Percentiles rank a stretch among this genome's conserved stretches.
These are phyloP conservation scores for Nephila pilipes DNA, from an alignment of 1,140 invertebrate genomes.

Conservation along the genomic window DNA sequence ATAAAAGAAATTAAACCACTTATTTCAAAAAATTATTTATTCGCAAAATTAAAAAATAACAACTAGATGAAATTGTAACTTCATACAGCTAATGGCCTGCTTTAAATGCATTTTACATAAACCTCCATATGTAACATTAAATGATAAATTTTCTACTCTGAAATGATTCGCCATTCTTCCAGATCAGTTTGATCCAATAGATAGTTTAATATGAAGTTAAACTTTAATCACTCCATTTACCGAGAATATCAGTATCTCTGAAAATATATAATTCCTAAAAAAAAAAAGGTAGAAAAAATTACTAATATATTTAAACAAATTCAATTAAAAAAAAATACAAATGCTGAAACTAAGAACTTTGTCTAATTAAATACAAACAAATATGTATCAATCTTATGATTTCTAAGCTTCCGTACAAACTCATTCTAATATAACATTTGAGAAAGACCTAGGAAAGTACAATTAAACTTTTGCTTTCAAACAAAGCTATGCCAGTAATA, in stretches of 20 bases:
- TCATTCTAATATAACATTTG: too few relatives aligned
- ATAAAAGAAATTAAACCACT: too few relatives aligned
- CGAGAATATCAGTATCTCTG: conserved; percentile 97
- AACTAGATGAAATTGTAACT: conserved; percentile 47
- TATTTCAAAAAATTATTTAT: conserved; percentile 1
- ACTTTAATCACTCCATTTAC: conserved; percentile 86
- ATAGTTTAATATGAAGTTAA: background rate
- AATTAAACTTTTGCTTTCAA: too few relatives aligned
- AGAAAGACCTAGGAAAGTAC: too few relatives aligned
- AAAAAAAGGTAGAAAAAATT: conserved; percentile 48
- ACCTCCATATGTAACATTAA: conserved; percentile 34
- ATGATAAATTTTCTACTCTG: background rate
- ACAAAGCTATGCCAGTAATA: too few relatives aligned
- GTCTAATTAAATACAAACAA: too few relatives aligned
- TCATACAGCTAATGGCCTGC: conserved; percentile 32
- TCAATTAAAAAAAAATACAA: too few relatives aligned
- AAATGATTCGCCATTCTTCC: background rate
- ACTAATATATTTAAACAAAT: background rate
- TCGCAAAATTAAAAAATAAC: conserved; percentile 26
- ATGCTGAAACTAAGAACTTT: too few relatives aligned
- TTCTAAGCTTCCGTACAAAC: too few relatives aligned
- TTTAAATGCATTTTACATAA: conserved; percentile 49
- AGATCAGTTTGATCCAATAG: background rate
- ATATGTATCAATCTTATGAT: too few relatives aligned
- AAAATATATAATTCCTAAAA: conserved; percentile 95